Evolutionary conservation across 2,888 invertebrate species (phyloP), one percentile per base, ranked within the genome.

Genomic region (Drosophila tripunctata): DNA sequence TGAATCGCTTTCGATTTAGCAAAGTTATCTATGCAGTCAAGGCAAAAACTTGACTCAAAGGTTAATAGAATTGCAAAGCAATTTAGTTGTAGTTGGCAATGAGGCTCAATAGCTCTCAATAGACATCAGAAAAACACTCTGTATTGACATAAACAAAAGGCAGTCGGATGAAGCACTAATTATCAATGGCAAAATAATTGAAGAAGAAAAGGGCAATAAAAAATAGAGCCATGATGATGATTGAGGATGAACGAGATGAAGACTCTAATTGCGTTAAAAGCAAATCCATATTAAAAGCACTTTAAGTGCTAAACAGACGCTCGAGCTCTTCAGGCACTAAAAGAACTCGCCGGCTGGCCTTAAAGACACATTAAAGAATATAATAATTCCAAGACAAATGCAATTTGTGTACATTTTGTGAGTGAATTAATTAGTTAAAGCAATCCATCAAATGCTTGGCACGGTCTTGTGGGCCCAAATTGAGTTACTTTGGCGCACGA

Each of bases 161-260:
- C 21, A 19, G 40, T 14, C 22, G 44, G 22, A 62, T 6, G 12
- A 40, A 44, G 50, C 63, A 64, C 68, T 78, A 78, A 76, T 81
- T 78, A 79, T 75, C 79, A 75, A 81, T 72, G 67, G 69, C 58
- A 58, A 75, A 77, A 72, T 81, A 76, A 84, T 81, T 78, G 75
- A 80, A 62, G 51, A 12, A 21, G 30, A 27, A 36, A 24, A 50
- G 47, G 22, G 21, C 50, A 45, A 58, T 43, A 47, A 51, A 71
- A 58, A 41, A 22, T 33, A 17, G n/a, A 41, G 22, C 35, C 6
- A 22, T 19, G 40, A 60, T 8, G 30, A 41, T 14, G 33, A 45
- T 55, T 27, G 30, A 19, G 24, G 15, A 61, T 12, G n/a, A 7
- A 36, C 31, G 6, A 15, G 35, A 36, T n/a, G 47, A 75, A 40